Evolutionary conservation across 1,140 invertebrate species (phyloP).

Genomic region (Microplitis mediator): DNA sequence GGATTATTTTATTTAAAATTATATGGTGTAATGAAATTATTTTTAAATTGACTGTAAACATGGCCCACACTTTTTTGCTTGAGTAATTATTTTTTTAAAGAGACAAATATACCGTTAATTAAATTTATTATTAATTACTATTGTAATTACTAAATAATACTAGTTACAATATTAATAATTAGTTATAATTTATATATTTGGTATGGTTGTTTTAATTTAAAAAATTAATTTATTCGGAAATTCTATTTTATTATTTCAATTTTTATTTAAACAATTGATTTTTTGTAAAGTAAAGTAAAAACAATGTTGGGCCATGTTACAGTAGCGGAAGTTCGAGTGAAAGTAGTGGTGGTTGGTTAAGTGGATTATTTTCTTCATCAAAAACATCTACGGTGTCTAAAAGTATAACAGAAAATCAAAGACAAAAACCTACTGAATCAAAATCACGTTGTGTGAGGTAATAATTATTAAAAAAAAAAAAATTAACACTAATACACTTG

Average conservation of each 20-base stretch:
- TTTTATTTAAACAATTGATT: not conserved
- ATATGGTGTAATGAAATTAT: not conserved
- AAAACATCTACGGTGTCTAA: constrained; percentile 45
- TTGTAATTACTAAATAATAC: no score
- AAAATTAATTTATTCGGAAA: not conserved
- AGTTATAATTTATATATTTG: not conserved
- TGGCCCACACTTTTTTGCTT: constrained; percentile 50
- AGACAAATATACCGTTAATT: not conserved
- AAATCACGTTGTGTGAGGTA: constrained; percentile 55
- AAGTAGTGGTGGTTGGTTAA: constrained; percentile 57
- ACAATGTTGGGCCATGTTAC: constrained; percentile 62
- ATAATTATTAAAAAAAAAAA: constrained; percentile 29
- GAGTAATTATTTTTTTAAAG: constrained; percentile 1
- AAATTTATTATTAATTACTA: not conserved
- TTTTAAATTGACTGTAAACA: constrained; percentile 45
- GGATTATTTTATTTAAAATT: not conserved
- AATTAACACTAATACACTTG: not conserved
- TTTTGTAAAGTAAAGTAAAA: constrained; percentile 13
- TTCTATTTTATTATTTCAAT: constrained; percentile 11
- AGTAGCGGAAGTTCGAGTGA: constrained; percentile 46
- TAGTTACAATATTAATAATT: no score
- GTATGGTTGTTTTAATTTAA: not conserved
- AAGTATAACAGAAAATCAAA: constrained; percentile 39
- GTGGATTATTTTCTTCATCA: constrained; percentile 54
- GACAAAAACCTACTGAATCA: constrained; percentile 44